Percentiles rank a stretch among this genome's conserved stretches.
phyloP scores from a whole-genome alignment of 2,113 vertebrate species.

The Eudyptes chrysolophus region DNA sequence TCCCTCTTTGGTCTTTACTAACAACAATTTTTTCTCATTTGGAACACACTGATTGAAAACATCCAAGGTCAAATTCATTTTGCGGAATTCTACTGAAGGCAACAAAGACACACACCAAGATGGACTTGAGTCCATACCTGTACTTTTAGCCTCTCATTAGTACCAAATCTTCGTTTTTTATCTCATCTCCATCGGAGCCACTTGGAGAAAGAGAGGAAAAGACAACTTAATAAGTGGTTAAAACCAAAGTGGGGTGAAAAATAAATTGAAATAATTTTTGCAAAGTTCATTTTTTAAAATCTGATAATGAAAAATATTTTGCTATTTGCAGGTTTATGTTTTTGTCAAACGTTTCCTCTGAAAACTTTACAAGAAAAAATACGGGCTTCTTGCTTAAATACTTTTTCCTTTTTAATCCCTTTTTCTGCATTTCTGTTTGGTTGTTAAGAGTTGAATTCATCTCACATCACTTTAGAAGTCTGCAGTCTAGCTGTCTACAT shows the following conservation, averaged over 20 bases:
- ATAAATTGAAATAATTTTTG: background rate
- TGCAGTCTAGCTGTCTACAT: background rate
- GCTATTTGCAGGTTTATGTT: background rate
- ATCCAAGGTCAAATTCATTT: constrained; percentile 69
- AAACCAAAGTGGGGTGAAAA: background rate
- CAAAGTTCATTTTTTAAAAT: background rate
- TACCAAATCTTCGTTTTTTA: background rate
- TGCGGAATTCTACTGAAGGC: constrained; percentile 43
- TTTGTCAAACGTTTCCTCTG: background rate
- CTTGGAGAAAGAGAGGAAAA: background rate
- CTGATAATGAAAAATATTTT: background rate
- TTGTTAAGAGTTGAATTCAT: background rate
- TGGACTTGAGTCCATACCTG: constrained; percentile 29
- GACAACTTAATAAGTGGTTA: background rate
- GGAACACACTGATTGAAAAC: constrained; percentile 66
- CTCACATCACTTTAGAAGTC: background rate
- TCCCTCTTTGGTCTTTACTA: constrained; percentile 65
- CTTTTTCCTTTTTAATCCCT: background rate
- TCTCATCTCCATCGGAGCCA: background rate
- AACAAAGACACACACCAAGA: constrained; percentile 47
- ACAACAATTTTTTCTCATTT: constrained; percentile 70
- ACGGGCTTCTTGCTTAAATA: background rate
- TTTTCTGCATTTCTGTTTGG: background rate
- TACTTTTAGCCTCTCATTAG: constrained; percentile 47
- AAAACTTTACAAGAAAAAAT: background rate